Percentiles rank a stretch among this genome's conserved stretches.
Conservation (phyloP, 2,888 invertebrate species). For the Apocheima hispidaria region DNA sequence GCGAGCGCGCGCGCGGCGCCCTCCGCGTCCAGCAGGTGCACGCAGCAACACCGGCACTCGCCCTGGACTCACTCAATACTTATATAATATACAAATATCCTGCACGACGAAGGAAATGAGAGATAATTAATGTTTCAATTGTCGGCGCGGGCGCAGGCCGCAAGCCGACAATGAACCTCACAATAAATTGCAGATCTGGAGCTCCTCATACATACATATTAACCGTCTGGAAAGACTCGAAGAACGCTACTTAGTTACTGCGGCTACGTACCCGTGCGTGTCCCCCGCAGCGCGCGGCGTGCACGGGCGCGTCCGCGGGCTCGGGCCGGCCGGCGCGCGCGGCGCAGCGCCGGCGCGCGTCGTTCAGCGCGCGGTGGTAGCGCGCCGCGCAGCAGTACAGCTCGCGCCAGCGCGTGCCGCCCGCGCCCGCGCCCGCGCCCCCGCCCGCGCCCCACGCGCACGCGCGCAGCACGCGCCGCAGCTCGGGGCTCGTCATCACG, state of each 20-base stretch:
- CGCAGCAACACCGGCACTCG: conserved; percentile 28
- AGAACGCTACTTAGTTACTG: no score
- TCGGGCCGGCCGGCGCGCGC: conserved; percentile 15
- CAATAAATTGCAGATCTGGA: no score
- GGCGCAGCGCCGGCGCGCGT: conserved; percentile 36
- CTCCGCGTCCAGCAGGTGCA: conserved; percentile 20
- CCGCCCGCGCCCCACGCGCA: neutral
- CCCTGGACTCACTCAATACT: no score
- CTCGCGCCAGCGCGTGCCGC: conserved; percentile 2
- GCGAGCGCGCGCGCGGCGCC: conserved; percentile 12
- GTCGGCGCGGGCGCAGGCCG: no score
- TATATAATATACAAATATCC: no score
- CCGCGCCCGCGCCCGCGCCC: neutral
- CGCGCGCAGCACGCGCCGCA: conserved; percentile 10
- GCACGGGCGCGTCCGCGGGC: conserved; percentile 22
- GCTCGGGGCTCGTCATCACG: conserved; percentile 2
- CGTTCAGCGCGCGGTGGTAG: conserved; percentile 38
- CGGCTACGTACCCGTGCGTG: no score
- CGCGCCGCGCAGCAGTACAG: conserved; percentile 38
- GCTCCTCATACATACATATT: no score
- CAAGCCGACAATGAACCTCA: no score
- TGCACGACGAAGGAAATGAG: no score
- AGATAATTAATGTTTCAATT: no score
- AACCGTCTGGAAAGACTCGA: no score
- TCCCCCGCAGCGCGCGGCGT: conserved; percentile 3